Evolutionary conservation across 2,797 vertebrate species (phyloP), one percentile per base, ranked within the genome.

Genomic region (Toxotes lorentzi): DNA sequence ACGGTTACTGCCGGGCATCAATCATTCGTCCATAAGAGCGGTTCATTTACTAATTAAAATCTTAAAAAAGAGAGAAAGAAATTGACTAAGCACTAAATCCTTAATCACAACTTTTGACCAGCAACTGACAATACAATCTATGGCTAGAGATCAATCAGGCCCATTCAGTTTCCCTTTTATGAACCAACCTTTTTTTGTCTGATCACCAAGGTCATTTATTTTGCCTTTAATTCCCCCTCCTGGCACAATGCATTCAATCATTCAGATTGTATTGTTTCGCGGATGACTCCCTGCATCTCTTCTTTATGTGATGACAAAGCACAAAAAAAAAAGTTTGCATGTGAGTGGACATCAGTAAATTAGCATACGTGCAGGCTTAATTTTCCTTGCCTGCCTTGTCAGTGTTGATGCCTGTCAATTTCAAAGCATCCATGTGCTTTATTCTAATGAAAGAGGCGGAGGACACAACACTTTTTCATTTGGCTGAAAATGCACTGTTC

Each of bases 11-110:
- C 91, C 85, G 45, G 19, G 83, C 96, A 97, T 97, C 96, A 96
- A 97, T 97, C 96, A 97, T 95, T 94, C 78, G 89, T 95, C 94
- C 95, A 94, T 94, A 93, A 96, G 94, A 94, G 95, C 90, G 92
- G 95, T 94, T 97, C 96, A 96, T 97, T 97, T 97, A 95, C 97
- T 97, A 97, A 98, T 98, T 98, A 97, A 97, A 98, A 97, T 96
- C 70, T 89, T 93, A 16, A 75, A 88, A 96, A 96, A n/a, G 68
- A 94, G 90, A 95, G 88, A 88, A 5, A 94, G 93, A 13, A 95
- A 97, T 96, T 95, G 97, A 97, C 96, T 93, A 93, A 95, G 90
- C 92, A 90, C 91, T 94, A 94, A 95, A 96, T 94, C 94, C 92
- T 96, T 95, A 95, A 96, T 97, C 94, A 95, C 82, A 19, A 93